Conservation (phyloP, 2,888 invertebrate genomes). For the Nomada ruficornis region DNA sequence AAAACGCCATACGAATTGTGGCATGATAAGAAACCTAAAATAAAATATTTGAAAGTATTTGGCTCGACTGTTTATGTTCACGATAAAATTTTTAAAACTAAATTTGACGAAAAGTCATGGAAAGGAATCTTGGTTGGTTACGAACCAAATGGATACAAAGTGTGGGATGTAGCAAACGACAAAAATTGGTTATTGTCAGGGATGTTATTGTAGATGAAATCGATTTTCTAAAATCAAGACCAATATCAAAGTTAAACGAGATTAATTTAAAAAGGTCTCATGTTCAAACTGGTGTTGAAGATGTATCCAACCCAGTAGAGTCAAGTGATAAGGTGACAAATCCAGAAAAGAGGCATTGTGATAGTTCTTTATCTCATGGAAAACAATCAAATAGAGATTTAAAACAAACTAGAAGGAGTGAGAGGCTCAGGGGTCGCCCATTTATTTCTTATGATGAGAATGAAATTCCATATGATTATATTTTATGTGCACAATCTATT, state of each 20-base stretch:
- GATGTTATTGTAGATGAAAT: too few species aligned
- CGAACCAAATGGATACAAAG: too few species aligned
- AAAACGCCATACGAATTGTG: background rate
- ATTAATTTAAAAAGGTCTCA: too few species aligned
- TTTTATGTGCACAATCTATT: slow-evolving; percentile 1
- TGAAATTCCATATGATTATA: slow-evolving; percentile 1
- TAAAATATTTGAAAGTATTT: background rate
- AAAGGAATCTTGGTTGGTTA: background rate
- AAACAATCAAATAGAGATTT: background rate
- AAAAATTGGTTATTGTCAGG: too few species aligned
- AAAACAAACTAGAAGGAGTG: background rate
- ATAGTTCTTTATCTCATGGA: background rate
- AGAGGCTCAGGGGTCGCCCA: background rate
- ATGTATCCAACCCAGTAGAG: background rate
- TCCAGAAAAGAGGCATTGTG: background rate
- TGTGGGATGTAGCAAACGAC: too few species aligned
- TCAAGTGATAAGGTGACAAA: background rate
- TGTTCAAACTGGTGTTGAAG: too few species aligned
- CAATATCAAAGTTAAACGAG: too few species aligned
- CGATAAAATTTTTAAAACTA: background rate
- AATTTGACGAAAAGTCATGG: background rate
- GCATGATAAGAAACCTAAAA: background rate
- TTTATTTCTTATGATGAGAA: too few species aligned
- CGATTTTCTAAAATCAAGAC: too few species aligned
- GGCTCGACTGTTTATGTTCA: background rate